These are phyloP conservation scores for Perizoma affinitatum DNA, from an alignment of 2,888 invertebrate species.

Conservation along the genomic window DNA sequence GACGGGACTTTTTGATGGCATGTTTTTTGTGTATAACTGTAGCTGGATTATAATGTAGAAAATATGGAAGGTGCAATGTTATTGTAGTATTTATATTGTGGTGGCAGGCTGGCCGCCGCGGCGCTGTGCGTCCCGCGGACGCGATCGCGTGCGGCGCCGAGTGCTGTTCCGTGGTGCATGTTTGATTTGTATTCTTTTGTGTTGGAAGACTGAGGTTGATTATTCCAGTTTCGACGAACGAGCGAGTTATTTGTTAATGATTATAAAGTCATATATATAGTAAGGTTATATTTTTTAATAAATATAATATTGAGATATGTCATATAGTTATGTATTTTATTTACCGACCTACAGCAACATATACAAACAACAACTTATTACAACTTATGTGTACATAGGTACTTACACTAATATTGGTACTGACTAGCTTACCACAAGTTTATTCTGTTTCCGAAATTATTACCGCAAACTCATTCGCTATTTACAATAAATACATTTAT, in stretches of 20 bases:
- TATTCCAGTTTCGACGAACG: slow-evolving; percentile 82
- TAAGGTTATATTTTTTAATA: slow-evolving; percentile 85
- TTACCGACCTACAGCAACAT: slow-evolving; percentile 5
- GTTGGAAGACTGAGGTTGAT: slow-evolving; percentile 83
- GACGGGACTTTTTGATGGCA: slow-evolving; percentile 61
- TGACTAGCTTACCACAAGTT: slow-evolving; percentile 48
- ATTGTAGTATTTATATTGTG: slow-evolving; percentile 63
- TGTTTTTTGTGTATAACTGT: slow-evolving; percentile 68
- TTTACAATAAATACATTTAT: neutral
- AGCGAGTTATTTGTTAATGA: slow-evolving; percentile 83
- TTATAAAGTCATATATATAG: slow-evolving; percentile 84
- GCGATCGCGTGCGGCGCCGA: slow-evolving; percentile 60
- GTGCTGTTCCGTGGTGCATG: slow-evolving; percentile 50
- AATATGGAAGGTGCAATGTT: slow-evolving; percentile 81
- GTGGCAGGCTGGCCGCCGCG: slow-evolving; percentile 24
- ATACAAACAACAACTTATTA: neutral
- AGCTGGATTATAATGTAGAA: slow-evolving; percentile 64
- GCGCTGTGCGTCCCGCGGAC: no score
- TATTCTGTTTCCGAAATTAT: neutral
- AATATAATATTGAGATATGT: slow-evolving; percentile 84
- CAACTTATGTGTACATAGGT: neutral
- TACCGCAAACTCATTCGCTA: no score
- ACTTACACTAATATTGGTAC: slow-evolving; percentile 15
- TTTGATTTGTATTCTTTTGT: slow-evolving; percentile 74
- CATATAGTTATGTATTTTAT: slow-evolving; percentile 69